phyloP scores from a whole-genome alignment of 1,140 invertebrate species.

The Heliconius eleuchia region DNA sequence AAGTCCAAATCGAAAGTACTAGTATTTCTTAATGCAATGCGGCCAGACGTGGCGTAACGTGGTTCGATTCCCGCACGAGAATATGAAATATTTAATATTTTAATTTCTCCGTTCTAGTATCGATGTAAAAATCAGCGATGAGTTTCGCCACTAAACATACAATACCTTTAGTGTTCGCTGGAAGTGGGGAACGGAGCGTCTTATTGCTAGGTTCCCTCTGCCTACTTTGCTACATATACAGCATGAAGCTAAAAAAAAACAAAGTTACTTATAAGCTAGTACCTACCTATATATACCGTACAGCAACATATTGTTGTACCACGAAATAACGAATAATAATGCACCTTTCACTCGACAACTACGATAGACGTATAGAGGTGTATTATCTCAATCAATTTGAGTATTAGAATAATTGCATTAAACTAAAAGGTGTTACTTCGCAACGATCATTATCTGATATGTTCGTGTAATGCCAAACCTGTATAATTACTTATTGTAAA shows the following conservation, averaged over 20 bases:
- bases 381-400: slow-evolving; percentile 27
- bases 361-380: neutral
- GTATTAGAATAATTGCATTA: slow-evolving; percentile 34
- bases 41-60: too few species aligned
- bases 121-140: too few species aligned
- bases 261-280: neutral
- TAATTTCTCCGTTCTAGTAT: too few species aligned
- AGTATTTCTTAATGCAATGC: too few species aligned
- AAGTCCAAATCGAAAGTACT: too few species aligned
- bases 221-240: too few species aligned
- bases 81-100: too few species aligned
- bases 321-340: slow-evolving; percentile 15
- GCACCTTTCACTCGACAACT: slow-evolving; percentile 30
- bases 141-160: too few species aligned
- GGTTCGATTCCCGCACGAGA: too few species aligned
- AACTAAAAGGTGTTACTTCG: slow-evolving; percentile 29
- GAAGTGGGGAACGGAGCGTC: too few species aligned
- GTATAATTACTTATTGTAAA: neutral
- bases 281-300: neutral
- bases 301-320: neutral
- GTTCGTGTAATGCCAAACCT: slow-evolving; percentile 22
- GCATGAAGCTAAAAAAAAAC: neutral
- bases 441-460: slow-evolving; percentile 35
- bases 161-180: too few species aligned
- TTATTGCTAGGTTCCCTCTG: too few species aligned